Evolutionary conservation across 2,113 vertebrate genomes (phyloP), one percentile per base, ranked within the genome.

Genomic region (Puffinus mauretanicus): DNA sequence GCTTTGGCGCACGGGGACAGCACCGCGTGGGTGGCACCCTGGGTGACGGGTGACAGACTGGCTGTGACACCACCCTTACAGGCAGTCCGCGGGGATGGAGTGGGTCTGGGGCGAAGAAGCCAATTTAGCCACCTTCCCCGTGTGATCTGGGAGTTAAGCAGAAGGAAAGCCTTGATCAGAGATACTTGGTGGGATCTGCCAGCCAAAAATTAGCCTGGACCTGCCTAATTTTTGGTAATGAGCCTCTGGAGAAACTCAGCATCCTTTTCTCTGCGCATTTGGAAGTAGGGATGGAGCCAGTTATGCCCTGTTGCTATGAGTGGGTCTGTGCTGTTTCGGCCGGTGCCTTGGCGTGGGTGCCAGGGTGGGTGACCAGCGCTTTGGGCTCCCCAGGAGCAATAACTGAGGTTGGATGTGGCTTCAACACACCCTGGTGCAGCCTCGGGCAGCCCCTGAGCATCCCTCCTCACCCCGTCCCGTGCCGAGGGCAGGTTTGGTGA

Each of bases 231-330:
- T 84, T 70, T 20, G 66, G 8, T 82, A 16, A 34, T 0, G 1
- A 54, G 38, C 26, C 21, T 58, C 38, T 26, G 70, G 21, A 71
- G 32, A 44, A 84, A 7, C 8, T 13, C 32, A 5, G 14, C 30
- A 11, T 57, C 46, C 1, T 78, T 58, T 79, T 36, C 38, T 27
- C 20, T 0, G 0, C 3, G 3, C 2, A 2, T 44, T 26, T 62
- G 62, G 58, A 49, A 83, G 73, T 4, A 9, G 65, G 34, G 47
- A 13, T 76, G 67, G 11, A 46, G 22, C 24, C 21, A 9, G 27
- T 51, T 57, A 7, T 36, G 16, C 7, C 20, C 29, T 54, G 2
- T 22, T 38, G 47, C 65, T 66, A 4, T 1, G 0, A 9, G 16
- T 34, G 42, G 14, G 5, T 55, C 51, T 0, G 1, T 49, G 52